These are phyloP conservation scores for Falco berigora DNA, from an alignment of 2,797 vertebrate genomes.

Conservation along the genomic window DNA sequence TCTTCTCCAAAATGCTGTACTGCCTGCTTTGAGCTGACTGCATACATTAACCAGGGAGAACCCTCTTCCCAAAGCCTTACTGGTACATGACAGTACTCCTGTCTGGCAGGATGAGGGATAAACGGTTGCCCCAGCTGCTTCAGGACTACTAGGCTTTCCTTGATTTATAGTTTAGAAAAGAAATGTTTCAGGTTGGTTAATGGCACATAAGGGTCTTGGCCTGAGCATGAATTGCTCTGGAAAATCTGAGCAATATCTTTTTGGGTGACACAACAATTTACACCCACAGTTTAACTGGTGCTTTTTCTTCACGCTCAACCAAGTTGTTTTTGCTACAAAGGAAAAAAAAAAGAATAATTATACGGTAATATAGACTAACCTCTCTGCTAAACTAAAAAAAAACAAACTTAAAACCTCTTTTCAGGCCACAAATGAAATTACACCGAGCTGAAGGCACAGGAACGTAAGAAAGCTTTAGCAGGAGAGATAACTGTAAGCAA, in stretches of 20 bases:
- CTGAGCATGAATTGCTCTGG: background rate
- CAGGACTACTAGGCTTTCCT: background rate
- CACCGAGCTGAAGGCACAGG: slow-evolving; percentile 21
- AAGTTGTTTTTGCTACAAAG: background rate
- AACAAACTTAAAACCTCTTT: background rate
- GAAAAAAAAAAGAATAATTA: background rate
- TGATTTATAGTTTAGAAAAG: background rate
- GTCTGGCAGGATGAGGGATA: background rate
- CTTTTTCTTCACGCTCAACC: background rate
- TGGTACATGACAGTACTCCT: background rate
- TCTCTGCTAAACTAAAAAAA: background rate
- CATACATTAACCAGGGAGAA: background rate
- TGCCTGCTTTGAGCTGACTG: background rate
- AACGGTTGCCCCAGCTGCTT: background rate
- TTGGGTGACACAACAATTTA: background rate
- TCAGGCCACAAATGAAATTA: slow-evolving; percentile 38
- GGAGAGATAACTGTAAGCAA: slow-evolving; percentile 45
- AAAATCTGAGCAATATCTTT: slow-evolving; percentile 26
- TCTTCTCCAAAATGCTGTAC: background rate
- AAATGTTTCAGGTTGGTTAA: background rate
- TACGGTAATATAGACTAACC: background rate
- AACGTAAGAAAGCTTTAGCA: background rate
- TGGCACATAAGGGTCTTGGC: background rate
- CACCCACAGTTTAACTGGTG: background rate
- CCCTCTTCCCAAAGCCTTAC: background rate